Percentiles rank a stretch among this genome's conserved stretches.
phyloP scores from a whole-genome alignment of 2,113 vertebrate genomes.

The Lagenorhynchus albirostris region DNA sequence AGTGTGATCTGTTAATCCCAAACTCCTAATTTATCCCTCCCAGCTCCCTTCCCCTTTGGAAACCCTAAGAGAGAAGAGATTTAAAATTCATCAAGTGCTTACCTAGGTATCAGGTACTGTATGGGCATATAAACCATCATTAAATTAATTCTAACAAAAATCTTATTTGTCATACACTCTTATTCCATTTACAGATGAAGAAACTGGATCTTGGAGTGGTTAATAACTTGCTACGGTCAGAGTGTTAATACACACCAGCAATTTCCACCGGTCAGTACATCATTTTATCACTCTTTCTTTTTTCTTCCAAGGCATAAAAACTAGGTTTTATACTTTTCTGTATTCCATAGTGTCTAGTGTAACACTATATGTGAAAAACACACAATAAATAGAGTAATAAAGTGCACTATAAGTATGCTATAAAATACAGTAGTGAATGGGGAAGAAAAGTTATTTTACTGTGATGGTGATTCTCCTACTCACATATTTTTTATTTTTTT shows the following conservation, averaged over 20 bases:
- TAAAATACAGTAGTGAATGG: background rate
- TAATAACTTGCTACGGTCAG: background rate
- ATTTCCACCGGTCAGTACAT: background rate
- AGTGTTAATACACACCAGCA: background rate
- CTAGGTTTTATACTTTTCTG: background rate
- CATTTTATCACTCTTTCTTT: background rate
- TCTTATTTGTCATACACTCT: background rate
- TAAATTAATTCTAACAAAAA: constrained; percentile 23
- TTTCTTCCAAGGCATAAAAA: background rate
- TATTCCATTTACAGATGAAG: background rate
- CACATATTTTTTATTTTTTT: background rate
- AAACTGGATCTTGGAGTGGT: background rate
- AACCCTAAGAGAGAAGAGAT: background rate
- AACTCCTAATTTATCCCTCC: too few relatives aligned
- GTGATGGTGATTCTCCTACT: background rate
- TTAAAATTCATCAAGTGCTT: background rate
- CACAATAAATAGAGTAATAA: background rate
- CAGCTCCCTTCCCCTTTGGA: too few relatives aligned
- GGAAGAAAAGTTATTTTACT: background rate
- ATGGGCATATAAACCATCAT: background rate
- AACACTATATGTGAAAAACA: background rate
- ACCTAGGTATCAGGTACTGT: background rate
- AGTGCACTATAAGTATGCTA: background rate
- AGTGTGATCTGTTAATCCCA: too few relatives aligned
- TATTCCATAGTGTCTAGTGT: background rate